Percentiles rank a stretch among this genome's conserved stretches.
Evolutionary conservation across 2,888 invertebrate genomes (phyloP).

Genomic region (Heliconius charithonia): DNA sequence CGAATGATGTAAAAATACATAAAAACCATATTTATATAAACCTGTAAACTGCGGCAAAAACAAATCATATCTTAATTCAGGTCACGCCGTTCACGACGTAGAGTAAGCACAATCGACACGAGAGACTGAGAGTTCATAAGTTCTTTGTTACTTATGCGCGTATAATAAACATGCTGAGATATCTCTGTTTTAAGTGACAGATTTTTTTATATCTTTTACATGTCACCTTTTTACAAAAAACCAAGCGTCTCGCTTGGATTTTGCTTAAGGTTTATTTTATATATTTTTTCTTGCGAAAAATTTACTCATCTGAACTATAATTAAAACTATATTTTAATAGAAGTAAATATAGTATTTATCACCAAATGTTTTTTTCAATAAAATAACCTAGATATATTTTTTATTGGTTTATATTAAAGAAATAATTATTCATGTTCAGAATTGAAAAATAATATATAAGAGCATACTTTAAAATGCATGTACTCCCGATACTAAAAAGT

Average conservation of each 20-base stretch:
- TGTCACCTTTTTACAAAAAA: neutral
- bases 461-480: too few relatives aligned
- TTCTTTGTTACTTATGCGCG: constrained; percentile 30
- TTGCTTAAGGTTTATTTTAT: neutral
- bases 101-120: constrained; percentile 34
- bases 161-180: constrained; percentile 29
- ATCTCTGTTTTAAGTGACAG: neutral
- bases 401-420: too few relatives aligned
- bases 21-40: neutral
- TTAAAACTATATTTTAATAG: too few relatives aligned
- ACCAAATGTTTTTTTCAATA: too few relatives aligned
- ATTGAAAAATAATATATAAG: too few relatives aligned
- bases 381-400: too few relatives aligned
- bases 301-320: too few relatives aligned
- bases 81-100: constrained; percentile 27
- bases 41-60: constrained; percentile 22
- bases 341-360: too few relatives aligned
- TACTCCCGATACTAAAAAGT: too few relatives aligned
- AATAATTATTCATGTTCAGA: too few relatives aligned
- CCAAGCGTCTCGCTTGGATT: neutral
- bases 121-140: constrained; percentile 32
- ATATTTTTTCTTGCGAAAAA: too few relatives aligned
- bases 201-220: neutral
- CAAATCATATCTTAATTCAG: constrained; percentile 32
- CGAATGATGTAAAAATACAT: neutral